Base-by-base conservation (phyloP, 2,113 vertebrate genomes). In the Prionailurus viverrinus region DNA sequence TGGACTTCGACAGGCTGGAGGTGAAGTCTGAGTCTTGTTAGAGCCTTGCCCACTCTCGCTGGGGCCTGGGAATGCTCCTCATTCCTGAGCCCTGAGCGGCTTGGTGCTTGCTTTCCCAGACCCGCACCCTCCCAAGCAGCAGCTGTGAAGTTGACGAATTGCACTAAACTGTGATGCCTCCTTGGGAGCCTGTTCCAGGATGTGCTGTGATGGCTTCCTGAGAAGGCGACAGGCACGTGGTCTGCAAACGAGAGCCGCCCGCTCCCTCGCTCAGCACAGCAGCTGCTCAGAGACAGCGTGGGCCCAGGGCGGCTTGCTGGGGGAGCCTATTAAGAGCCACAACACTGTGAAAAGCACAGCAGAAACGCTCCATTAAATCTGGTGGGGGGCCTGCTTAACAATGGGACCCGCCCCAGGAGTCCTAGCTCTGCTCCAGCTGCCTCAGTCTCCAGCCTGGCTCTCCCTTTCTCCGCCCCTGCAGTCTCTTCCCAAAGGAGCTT, bases 271-370 rank as follows among this genome's bases (percentile, higher is more conserved):
- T 95, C 88, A 89, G 93, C 91, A 33, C 65, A 76, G 94, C 96
- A 97, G 96, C 97, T 97, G 97, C 97, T 97, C 61, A 3, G 81
- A 94, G 91, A 95, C 95, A 82, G 97, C 45, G 12, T 83, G 96
- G 95, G 97, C 96, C 79, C 89, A 48, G 18, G 31, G 86, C 1
- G 0, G 87, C 96, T 93, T 18, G 1, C 80, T 25, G 41, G 95
- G 96, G 97, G 97, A 97, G 92, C 94, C 97, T 95, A 95, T 98
- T 97, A 98, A 94, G 95, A 96, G 83, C 66, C 83, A 88, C 86
- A 84, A 39, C 63, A 51, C 94, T 86, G 88, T 71, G 95, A 95
- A 96, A 97, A 98, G 95, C 87, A 16, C 94, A 95, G 96, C 92
- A 96, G 97, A 95, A 92, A 71, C 0, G 23, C 45, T 51, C 76